Evolutionary conservation across 2,113 vertebrate species (phyloP).

Genomic region (Sinosuthora webbiana): DNA sequence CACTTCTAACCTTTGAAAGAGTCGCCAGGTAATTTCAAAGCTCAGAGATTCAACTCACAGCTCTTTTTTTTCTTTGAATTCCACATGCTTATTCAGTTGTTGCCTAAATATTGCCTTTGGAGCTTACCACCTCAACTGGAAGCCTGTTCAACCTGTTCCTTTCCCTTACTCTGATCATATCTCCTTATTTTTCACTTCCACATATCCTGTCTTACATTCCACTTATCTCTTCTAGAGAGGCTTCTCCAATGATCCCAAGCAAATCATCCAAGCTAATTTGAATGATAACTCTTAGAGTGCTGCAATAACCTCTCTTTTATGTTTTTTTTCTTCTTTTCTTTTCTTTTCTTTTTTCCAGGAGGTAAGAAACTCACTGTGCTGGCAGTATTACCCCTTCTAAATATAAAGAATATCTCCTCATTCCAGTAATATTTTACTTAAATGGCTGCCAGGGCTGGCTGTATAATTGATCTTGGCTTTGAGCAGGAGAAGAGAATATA

Average conservation of each 20-base stretch:
- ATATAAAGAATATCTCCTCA: conserved; percentile 41
- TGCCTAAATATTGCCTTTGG: conserved; percentile 1
- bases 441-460: neutral
- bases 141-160: conserved; percentile 20
- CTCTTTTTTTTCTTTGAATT: conserved; percentile 11
- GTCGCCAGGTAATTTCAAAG: neutral
- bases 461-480: conserved; percentile 45
- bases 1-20: neutral
- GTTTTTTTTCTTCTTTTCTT: neutral
- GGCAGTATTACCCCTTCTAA: conserved; percentile 13
- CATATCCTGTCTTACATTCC: neutral
- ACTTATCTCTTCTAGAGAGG: conserved; percentile 15
- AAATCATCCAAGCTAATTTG: conserved; percentile 55
- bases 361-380: conserved; percentile 3
- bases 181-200: conserved; percentile 29
- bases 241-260: conserved; percentile 52
- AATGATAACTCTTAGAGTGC: conserved; percentile 32
- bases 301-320: conserved; percentile 7
- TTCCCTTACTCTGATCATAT: neutral
- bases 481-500: conserved; percentile 26
- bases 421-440: conserved; percentile 41
- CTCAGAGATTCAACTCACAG: neutral
- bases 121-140: neutral
- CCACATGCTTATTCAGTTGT: neutral
- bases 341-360: neutral